phyloP scores from a whole-genome alignment of 2,113 vertebrate species.

The Thunnus maccoyii region DNA sequence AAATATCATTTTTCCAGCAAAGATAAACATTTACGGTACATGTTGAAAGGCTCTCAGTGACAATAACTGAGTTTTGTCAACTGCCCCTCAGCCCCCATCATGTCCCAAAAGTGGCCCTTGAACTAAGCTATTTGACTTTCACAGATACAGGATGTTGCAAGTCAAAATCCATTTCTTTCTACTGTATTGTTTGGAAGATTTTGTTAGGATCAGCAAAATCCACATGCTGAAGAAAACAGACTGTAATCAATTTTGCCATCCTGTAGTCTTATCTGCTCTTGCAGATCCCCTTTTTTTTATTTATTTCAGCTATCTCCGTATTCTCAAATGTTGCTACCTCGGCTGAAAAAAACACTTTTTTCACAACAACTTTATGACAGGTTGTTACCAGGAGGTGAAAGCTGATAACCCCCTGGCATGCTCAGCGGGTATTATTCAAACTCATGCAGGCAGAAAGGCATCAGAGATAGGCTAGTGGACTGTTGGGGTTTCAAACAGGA shows the following conservation, averaged over 20 bases:
- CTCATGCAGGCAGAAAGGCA: slow-evolving; percentile 60
- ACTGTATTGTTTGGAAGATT: slow-evolving; percentile 35
- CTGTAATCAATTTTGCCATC: slow-evolving; percentile 77
- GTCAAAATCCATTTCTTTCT: slow-evolving; percentile 41
- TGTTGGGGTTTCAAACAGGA: slow-evolving; percentile 55
- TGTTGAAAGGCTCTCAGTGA: slow-evolving; percentile 4
- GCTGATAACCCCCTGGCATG: slow-evolving; percentile 80
- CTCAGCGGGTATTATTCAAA: slow-evolving; percentile 76
- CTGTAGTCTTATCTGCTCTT: slow-evolving; percentile 74
- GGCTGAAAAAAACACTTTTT: slow-evolving; percentile 32
- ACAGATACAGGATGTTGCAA: slow-evolving; percentile 37
- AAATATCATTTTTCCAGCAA: not conserved
- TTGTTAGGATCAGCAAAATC: slow-evolving; percentile 69
- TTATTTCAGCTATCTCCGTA: slow-evolving; percentile 67
- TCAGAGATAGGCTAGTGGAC: slow-evolving; percentile 51
- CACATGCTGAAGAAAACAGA: slow-evolving; percentile 59
- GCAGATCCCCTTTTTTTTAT: slow-evolving; percentile 74
- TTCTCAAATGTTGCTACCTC: slow-evolving; percentile 68
- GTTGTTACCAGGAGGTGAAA: slow-evolving; percentile 70
- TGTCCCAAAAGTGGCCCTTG: slow-evolving; percentile 52
- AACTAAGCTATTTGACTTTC: slow-evolving; percentile 50
- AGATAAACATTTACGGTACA: slow-evolving; percentile 2
- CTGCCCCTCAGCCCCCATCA: slow-evolving; percentile 36
- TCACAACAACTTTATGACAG: slow-evolving; percentile 73
- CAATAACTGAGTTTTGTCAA: slow-evolving; percentile 27